phyloP scores from a whole-genome alignment of 2,113 vertebrate species.

The Paramormyrops kingsleyae region DNA sequence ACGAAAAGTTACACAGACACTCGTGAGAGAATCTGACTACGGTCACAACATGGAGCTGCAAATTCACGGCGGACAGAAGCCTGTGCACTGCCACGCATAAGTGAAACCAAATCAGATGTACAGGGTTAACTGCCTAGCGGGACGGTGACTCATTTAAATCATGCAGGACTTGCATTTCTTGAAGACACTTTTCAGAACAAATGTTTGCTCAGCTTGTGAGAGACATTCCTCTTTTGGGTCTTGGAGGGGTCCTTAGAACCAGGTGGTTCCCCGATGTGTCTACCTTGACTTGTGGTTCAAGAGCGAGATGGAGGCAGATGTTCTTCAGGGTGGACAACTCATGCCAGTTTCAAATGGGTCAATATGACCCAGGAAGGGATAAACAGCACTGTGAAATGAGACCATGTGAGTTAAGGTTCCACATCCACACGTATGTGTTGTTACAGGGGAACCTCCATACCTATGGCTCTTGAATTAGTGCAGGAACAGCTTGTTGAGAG shows the following conservation, averaged over 20 bases:
- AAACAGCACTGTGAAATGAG: neutral
- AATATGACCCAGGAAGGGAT: neutral
- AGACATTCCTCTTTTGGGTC: conserved; percentile 4
- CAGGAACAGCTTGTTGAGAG: neutral
- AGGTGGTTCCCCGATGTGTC: neutral
- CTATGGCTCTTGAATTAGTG: neutral
- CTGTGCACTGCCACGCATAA: neutral
- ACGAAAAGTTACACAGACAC: neutral
- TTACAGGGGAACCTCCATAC: neutral
- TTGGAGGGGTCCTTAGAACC: neutral
- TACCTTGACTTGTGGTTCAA: neutral
- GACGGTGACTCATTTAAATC: neutral
- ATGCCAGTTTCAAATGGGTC: neutral
- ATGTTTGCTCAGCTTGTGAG: neutral
- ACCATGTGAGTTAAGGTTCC: neutral
- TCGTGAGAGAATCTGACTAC: neutral
- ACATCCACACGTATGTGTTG: neutral
- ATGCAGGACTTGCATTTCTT: neutral
- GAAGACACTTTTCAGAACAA: neutral
- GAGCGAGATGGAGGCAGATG: neutral
- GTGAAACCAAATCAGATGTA: neutral
- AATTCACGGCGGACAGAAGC: neutral
- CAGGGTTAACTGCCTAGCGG: neutral
- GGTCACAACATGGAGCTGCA: neutral
- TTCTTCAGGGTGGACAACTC: neutral